A percentile compares a stretch with the other conserved stretches of the same genome.
Conservation (phyloP, 2,113 vertebrate species). For the Labeo catla region DNA sequence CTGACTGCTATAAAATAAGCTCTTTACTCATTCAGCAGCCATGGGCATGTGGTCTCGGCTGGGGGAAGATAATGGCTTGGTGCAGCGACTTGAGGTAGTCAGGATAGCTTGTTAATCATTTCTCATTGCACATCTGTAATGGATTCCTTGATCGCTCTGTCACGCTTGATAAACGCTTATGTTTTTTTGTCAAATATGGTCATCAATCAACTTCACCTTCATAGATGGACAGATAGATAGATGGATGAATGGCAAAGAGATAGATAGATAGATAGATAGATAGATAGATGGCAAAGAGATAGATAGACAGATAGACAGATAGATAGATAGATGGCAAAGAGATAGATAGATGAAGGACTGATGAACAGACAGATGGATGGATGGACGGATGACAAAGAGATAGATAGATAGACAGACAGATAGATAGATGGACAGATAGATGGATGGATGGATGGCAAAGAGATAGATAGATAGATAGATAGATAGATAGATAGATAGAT, state of each 20-base stretch:
- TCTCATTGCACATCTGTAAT: constrained; percentile 8
- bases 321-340: background rate
- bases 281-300: background rate
- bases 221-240: background rate
- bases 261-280: background rate
- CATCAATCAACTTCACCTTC: background rate
- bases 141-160: constrained; percentile 25
- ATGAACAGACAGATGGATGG: background rate
- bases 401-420: no score
- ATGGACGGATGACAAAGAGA: no score
- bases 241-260: background rate
- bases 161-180: constrained; percentile 8
- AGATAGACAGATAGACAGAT: background rate
- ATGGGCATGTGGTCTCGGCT: constrained; percentile 10
- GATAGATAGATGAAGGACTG: background rate
- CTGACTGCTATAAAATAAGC: constrained; percentile 12
- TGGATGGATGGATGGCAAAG: no score
- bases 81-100: constrained; percentile 1
- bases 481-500: background rate
- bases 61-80: constrained; percentile 20
- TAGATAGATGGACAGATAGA: no score
- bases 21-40: constrained; percentile 18
- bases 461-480: background rate
- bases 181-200: constrained; percentile 10
- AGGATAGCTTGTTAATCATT: background rate